Evolutionary conservation across 2,797 vertebrate species (phyloP).

Genomic region (Sebastes minor): DNA sequence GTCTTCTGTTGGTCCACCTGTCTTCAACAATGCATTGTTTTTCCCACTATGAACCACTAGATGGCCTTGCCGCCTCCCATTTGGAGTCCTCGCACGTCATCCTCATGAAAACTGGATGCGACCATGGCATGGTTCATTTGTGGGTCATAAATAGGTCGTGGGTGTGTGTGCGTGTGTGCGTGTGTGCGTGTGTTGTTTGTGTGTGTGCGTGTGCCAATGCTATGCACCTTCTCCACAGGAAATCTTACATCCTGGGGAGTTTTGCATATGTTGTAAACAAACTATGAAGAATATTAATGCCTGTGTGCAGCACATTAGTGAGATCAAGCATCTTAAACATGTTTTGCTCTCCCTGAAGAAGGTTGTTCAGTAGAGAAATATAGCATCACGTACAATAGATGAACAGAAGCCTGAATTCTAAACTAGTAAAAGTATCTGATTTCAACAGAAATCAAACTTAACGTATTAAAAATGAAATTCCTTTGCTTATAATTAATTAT

Average conservation of each 20-base stretch:
- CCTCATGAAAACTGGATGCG: neutral
- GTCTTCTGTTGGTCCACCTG: neutral
- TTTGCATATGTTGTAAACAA: neutral
- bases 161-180: neutral
- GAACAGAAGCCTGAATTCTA: neutral
- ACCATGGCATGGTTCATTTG: neutral
- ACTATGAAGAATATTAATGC: neutral
- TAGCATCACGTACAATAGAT: neutral
- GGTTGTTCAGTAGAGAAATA: neutral
- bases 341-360: no score
- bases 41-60: constrained; percentile 9
- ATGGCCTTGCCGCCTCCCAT: constrained; percentile 14
- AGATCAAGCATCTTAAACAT: neutral
- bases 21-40: neutral
- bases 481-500: neutral
- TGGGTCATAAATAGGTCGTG: neutral
- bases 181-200: neutral
- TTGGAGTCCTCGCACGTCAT: constrained; percentile 5
- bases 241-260: neutral
- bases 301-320: neutral
- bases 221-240: neutral
- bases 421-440: neutral
- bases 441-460: no score
- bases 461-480: neutral
- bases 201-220: neutral